Percentiles rank a stretch among this genome's conserved stretches.
These are phyloP conservation scores for Spheniscus mendiculus DNA, from an alignment of 2,113 vertebrate species.

Conservation along the genomic window DNA sequence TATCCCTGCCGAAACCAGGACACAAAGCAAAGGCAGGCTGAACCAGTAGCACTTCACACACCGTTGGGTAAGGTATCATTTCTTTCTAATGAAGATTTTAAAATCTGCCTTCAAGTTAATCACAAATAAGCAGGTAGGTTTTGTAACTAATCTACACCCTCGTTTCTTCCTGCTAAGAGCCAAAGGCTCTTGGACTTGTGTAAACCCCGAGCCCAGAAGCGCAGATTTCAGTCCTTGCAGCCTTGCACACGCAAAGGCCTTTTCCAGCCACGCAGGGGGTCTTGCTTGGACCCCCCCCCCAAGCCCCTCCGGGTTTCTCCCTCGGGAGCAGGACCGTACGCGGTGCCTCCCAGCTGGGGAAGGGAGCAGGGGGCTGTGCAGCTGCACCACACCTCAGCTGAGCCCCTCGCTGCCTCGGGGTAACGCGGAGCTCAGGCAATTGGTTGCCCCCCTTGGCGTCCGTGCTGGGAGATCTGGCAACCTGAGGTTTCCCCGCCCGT, in stretches of 20 bases:
- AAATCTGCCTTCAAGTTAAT: neutral
- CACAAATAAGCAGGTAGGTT: neutral
- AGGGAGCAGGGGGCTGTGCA: neutral
- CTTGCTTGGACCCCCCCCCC: neutral
- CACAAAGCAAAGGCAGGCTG: neutral
- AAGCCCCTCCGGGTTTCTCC: neutral
- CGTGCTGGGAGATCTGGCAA: neutral
- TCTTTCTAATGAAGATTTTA: neutral
- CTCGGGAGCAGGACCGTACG: neutral
- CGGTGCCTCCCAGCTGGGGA: neutral
- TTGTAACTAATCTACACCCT: neutral
- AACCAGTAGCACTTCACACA: neutral
- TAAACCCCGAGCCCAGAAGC: neutral
- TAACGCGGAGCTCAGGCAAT: accelerated
- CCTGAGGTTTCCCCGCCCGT: accelerated
- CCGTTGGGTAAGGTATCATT: neutral
- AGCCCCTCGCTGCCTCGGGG: neutral
- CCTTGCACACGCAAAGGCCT: neutral
- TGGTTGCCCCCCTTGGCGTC: neutral
- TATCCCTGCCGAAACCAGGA: too few species aligned
- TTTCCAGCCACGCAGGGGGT: neutral
- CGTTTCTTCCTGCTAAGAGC: neutral
- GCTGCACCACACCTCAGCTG: neutral
- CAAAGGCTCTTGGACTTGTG: neutral
- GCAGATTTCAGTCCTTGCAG: neutral